A percentile compares a stretch with the other conserved stretches of the same genome.
phyloP scores from a whole-genome alignment of 2,113 vertebrate genomes.

The Procapra przewalskii region DNA sequence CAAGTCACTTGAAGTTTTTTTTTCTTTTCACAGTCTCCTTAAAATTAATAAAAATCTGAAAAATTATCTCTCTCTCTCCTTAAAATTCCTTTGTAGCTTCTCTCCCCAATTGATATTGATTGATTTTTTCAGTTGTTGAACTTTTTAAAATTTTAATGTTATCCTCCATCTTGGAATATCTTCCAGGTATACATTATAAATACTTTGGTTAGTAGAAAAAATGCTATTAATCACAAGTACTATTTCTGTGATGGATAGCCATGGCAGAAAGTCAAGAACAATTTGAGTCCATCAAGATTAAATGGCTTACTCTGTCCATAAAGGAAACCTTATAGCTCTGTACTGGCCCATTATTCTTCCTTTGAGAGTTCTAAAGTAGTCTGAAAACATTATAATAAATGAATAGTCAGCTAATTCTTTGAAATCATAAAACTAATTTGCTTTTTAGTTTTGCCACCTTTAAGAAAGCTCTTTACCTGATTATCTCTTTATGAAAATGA shows the following conservation, averaged over 20 bases:
- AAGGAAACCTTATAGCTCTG: constrained; percentile 45
- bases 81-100: not conserved
- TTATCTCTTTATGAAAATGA: constrained; percentile 66
- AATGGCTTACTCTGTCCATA: constrained; percentile 56
- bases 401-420: constrained; percentile 65
- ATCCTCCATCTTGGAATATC: constrained; percentile 42
- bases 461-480: constrained; percentile 68
- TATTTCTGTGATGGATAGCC: constrained; percentile 58
- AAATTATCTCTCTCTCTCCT: not conserved
- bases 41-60: constrained; percentile 46
- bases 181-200: constrained; percentile 59
- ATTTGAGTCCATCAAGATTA: constrained; percentile 57
- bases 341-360: constrained; percentile 53
- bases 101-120: constrained; percentile 30
- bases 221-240: constrained; percentile 64
- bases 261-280: constrained; percentile 67
- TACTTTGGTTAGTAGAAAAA: constrained; percentile 55
- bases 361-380: constrained; percentile 56
- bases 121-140: constrained; percentile 31
- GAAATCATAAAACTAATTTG: constrained; percentile 65
- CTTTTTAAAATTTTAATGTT: constrained; percentile 42
- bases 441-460: constrained; percentile 66
- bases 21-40: not conserved
- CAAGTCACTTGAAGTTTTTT: not conserved
- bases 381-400: constrained; percentile 66